Percentiles rank a stretch among this genome's conserved stretches.
phyloP scores from a whole-genome alignment of 2,888 invertebrate genomes.

The Alentia gelatinosa region DNA sequence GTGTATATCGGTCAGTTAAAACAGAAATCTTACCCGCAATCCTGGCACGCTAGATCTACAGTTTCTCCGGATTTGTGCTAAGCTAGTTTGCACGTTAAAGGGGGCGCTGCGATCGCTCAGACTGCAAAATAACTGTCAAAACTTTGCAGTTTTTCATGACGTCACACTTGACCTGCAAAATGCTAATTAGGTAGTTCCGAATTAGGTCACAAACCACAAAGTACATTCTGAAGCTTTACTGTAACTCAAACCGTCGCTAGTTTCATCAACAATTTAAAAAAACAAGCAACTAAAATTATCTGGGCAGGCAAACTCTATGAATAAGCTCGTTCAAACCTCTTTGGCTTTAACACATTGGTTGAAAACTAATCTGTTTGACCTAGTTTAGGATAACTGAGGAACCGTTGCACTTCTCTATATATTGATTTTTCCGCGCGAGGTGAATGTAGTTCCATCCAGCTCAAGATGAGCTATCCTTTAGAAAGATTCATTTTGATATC shows the following conservation, averaged over 20 bases:
- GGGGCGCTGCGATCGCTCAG: background rate
- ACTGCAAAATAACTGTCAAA: constrained; percentile 43
- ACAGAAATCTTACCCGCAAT: background rate
- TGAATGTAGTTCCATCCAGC: too few species aligned
- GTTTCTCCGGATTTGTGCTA: background rate
- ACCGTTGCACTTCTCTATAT: background rate
- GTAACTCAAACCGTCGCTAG: background rate
- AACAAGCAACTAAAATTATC: too few species aligned
- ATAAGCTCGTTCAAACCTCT: too few species aligned
- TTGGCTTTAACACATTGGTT: too few species aligned
- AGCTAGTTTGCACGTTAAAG: constrained; percentile 36
- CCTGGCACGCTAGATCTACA: background rate
- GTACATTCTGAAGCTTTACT: background rate
- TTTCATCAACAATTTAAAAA: too few species aligned
- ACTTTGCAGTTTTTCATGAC: constrained; percentile 47
- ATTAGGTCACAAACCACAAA: background rate
- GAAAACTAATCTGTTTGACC: background rate
- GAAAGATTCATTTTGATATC: too few species aligned
- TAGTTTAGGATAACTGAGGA: background rate
- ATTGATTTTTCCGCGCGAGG: too few species aligned
- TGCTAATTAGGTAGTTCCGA: constrained; percentile 3
- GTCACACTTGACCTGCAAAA: constrained; percentile 42
- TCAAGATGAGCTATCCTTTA: too few species aligned
- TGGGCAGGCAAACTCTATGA: too few species aligned
- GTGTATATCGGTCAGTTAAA: background rate